Conservation (phyloP, 2,888 invertebrate species). For the Exephanes ischioxanthus region DNA sequence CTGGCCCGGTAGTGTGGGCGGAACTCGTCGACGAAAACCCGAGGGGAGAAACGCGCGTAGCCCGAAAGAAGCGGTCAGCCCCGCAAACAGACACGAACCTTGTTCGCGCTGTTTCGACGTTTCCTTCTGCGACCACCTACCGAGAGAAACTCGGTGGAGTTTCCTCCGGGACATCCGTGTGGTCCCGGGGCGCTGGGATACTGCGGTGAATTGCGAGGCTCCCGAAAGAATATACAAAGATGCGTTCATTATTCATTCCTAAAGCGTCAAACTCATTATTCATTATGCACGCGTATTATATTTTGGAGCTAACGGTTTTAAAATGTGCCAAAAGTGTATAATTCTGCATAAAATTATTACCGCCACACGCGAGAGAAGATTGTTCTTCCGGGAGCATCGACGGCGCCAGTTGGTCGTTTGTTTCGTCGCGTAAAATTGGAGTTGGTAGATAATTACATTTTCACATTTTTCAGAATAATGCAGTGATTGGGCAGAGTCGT, state of each 20-base stretch:
- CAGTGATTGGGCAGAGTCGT: not conserved
- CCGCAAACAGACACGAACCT: conserved; percentile 31
- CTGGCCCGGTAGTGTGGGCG: conserved; percentile 45
- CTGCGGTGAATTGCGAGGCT: conserved; percentile 25
- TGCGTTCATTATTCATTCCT: conserved; percentile 53
- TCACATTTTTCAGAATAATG: not conserved
- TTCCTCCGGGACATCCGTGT: conserved; percentile 62
- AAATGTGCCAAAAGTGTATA: conserved; percentile 50
- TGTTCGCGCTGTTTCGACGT: conserved; percentile 56
- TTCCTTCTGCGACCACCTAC: conserved; percentile 74
- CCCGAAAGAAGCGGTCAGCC: conserved; percentile 48
- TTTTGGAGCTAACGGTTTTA: conserved; percentile 23
- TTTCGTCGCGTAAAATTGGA: not conserved
- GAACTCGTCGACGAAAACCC: conserved; percentile 15
- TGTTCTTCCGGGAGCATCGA: not conserved
- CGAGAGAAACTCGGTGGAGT: conserved; percentile 69
- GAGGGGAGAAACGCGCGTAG: conserved; percentile 39
- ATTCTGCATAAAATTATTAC: conserved; percentile 28
- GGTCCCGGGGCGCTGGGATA: conserved; percentile 3
- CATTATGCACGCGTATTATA: conserved; percentile 32
- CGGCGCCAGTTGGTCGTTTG: not conserved
- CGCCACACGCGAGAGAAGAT: not conserved
- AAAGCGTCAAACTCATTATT: conserved; percentile 56
- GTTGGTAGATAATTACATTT: not conserved
- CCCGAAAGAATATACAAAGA: conserved; percentile 26